Evolutionary conservation across 2,113 vertebrate genomes (phyloP).

Genomic region (Tragulus kanchil): DNA sequence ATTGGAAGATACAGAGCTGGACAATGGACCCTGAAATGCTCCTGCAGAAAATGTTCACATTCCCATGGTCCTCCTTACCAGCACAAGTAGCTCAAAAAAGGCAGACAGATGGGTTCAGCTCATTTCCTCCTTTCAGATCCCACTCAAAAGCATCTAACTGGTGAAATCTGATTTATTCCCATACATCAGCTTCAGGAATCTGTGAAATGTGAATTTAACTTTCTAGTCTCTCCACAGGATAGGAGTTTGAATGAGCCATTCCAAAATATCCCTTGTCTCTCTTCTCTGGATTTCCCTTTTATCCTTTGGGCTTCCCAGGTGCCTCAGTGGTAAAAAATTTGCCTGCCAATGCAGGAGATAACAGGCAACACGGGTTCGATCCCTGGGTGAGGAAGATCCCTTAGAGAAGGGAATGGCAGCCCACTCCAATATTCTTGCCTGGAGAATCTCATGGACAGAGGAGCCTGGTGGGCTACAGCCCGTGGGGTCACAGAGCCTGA

Average conservation of each 20-base stretch:
- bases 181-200: slow-evolving; percentile 45
- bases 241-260: background rate
- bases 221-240: background rate
- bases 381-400: background rate
- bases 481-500: background rate
- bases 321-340: background rate
- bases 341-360: background rate
- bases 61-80: background rate
- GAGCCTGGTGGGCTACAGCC: background rate
- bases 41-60: background rate
- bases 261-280: background rate
- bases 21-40: background rate
- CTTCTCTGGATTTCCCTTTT: background rate
- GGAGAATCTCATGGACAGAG: background rate
- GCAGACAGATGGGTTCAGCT: background rate
- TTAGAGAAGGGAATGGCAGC: background rate
- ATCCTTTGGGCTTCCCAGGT: background rate
- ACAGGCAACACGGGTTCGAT: background rate
- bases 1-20: background rate
- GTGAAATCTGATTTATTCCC: background rate
- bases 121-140: background rate
- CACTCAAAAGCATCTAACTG: background rate
- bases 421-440: background rate
- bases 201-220: background rate
- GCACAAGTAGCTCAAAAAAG: background rate